A percentile compares a stretch with the other conserved stretches of the same genome.
Evolutionary conservation across 2,888 invertebrate genomes (phyloP).

Genomic region (Aethes cnicana): DNA sequence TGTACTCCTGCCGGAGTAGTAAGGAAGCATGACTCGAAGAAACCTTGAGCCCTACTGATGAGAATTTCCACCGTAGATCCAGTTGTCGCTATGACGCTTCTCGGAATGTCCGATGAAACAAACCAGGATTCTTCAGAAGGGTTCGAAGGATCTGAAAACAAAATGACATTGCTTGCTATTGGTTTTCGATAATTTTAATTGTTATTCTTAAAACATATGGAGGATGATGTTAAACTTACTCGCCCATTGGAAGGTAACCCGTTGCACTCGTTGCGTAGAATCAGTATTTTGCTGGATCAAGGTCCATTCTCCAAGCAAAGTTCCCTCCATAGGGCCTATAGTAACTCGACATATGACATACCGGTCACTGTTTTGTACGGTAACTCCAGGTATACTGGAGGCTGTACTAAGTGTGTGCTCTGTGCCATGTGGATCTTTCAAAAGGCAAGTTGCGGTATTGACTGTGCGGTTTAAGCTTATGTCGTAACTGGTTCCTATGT

Average conservation of each 20-base stretch:
- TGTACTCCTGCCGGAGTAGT: constrained; percentile 18
- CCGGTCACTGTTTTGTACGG: neutral
- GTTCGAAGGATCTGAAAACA: constrained; percentile 18
- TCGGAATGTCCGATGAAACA: constrained; percentile 12
- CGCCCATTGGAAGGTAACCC: constrained; percentile 19
- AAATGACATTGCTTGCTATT: too few species aligned
- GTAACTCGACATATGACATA: constrained; percentile 27
- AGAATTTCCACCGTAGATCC: constrained; percentile 10
- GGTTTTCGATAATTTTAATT: too few species aligned
- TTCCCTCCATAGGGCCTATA: constrained; percentile 26
- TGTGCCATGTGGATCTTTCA: constrained; percentile 10
- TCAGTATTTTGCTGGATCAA: constrained; percentile 22
- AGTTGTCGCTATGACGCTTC: neutral
- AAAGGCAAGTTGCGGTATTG: constrained; percentile 9
- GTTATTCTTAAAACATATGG: too few species aligned
- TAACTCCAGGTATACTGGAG: constrained; percentile 17
- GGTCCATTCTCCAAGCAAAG: constrained; percentile 26
- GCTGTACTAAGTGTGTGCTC: constrained; percentile 12
- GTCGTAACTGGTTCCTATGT: constrained; percentile 20
- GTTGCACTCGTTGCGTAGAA: constrained; percentile 13
- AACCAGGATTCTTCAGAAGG: constrained; percentile 25
- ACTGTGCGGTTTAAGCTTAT: constrained; percentile 26
- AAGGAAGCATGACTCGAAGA: constrained; percentile 23
- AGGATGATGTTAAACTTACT: constrained; percentile 21
- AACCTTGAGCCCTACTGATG: constrained; percentile 15